A percentile compares a stretch with the other conserved stretches of the same genome.
These are phyloP conservation scores for Pogonomyrmex barbatus DNA, from an alignment of 1,140 invertebrate genomes.

Conservation along the genomic window DNA sequence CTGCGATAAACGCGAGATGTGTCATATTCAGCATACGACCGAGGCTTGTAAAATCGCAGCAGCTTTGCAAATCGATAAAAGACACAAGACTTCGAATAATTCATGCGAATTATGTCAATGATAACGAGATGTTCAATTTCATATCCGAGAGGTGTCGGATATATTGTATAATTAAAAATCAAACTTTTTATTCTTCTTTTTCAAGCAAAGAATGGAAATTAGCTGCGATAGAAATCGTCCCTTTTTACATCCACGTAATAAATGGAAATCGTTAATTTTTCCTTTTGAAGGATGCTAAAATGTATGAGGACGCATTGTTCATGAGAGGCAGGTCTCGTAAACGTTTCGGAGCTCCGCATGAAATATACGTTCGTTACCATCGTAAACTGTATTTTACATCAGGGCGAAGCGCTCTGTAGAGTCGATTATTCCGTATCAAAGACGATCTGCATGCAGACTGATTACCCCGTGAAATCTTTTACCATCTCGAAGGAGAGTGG, in stretches of 20 bases:
- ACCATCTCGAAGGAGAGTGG: neutral
- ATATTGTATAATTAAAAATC: neutral
- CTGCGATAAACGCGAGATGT: slow-evolving; percentile 10
- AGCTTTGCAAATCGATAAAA: neutral
- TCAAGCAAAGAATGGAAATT: neutral
- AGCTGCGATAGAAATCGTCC: no score
- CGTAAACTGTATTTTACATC: slow-evolving; percentile 36
- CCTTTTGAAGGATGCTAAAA: neutral
- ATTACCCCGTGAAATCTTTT: slow-evolving; percentile 37
- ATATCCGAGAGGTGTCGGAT: neutral
- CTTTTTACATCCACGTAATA: neutral
- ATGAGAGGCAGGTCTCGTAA: neutral
- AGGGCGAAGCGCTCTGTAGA: neutral
- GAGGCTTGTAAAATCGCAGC: neutral
- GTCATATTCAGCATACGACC: neutral
- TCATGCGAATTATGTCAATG: neutral
- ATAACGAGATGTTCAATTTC: slow-evolving; percentile 6
- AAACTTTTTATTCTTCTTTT: neutral
- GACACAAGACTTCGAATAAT: neutral
- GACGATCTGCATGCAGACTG: slow-evolving; percentile 13
- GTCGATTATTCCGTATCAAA: slow-evolving; percentile 29
- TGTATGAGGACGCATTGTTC: neutral
- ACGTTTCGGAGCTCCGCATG: neutral
- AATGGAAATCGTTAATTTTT: neutral
- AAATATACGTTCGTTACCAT: neutral